phyloP scores from a whole-genome alignment of 1,140 invertebrate species.

The Matsumurasca onukii region DNA sequence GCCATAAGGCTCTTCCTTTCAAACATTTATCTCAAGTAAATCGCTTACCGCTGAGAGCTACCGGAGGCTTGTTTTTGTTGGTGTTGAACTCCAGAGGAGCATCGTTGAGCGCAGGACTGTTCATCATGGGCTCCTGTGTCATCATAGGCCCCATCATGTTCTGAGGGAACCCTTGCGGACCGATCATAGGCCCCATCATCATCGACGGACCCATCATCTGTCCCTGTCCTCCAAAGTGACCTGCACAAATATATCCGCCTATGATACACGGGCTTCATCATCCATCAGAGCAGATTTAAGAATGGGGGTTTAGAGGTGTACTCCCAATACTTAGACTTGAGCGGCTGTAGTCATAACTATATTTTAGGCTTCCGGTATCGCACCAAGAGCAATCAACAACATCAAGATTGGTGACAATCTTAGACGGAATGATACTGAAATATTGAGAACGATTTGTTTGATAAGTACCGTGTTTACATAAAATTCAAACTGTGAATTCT shows the following conservation, averaged over 20 bases:
- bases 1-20: not conserved
- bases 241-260: slow-evolving; percentile 24
- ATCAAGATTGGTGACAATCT: not conserved
- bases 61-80: slow-evolving; percentile 63
- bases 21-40: not conserved
- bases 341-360: no score
- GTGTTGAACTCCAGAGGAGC: slow-evolving; percentile 66
- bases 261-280: not conserved
- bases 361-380: not conserved
- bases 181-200: slow-evolving; percentile 49
- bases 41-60: slow-evolving; percentile 46
- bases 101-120: slow-evolving; percentile 62
- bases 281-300: not conserved
- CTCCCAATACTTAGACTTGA: not conserved
- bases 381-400: not conserved
- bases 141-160: slow-evolving; percentile 43
- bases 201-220: slow-evolving; percentile 48
- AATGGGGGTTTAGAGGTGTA: not conserved
- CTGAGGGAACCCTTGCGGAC: slow-evolving; percentile 52
- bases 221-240: slow-evolving; percentile 45
- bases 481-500: no score
- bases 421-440: no score
- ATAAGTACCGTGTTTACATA: no score
- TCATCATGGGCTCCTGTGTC: slow-evolving; percentile 43
- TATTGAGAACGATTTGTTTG: no score